Base-by-base conservation (phyloP, 2,797 vertebrate species). In the Myotis daubentonii region DNA sequence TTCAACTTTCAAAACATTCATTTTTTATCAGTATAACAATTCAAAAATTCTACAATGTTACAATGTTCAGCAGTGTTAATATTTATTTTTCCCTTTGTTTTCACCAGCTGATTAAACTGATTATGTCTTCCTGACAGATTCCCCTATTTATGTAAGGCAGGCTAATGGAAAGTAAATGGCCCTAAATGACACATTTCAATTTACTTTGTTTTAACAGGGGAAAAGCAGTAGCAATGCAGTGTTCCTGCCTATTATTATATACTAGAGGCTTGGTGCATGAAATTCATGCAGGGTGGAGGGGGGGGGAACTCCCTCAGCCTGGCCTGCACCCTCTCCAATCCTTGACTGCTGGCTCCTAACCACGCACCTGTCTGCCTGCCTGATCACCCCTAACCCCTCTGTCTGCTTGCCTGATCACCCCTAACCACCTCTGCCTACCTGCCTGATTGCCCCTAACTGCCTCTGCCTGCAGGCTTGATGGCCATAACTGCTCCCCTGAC, bases 21-120 rank as follows among this genome's bases (percentile, higher is more conserved):
- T 75, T 96, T 96, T 91, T 86, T 91, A 87, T 76, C 57, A 92
- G 10, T 41, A 36, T 10, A 85, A 47, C 12, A 70, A 81, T 68
- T 71, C 10, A 60, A 62, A 93, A 84, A 47, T 53, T 82, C 57
- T 75, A 90, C 78, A 82, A 16, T 38, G 47, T 23, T 75, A 90
- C 78, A 82, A 16, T 38, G 47, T 23, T n/a, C 30, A 57, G 36
- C 47, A 66, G 8, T 83, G 15, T 92, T 12, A 89, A 87, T 23
- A 95, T 5, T 28, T 79, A 72, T 68, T 90, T 95, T 94, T 57
- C 68, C 65, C 19, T 19, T 80, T 88, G 57, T 95, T 96, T 96
- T 94, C 16, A 84, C 3, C 8, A 79, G 60, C 10, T 89, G 33
- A 65, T 83, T 79, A 93, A 79, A 17, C 10, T 86, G 44, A 83